Conservation (phyloP, 2,797 vertebrate species). For the Anabacerthia variegaticeps region DNA sequence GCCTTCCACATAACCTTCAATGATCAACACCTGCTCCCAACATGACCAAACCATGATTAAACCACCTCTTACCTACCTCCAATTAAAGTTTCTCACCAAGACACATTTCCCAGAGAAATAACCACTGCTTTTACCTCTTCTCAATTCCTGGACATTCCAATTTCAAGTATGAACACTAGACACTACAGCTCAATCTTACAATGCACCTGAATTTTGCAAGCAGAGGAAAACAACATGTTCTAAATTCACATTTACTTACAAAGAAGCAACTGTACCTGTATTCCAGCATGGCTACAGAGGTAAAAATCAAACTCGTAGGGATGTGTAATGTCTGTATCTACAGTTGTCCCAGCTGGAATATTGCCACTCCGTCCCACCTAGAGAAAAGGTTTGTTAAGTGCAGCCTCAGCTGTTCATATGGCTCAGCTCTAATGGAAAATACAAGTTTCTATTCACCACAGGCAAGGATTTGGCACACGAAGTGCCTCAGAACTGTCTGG, state of each 20-base stretch:
- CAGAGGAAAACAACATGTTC: not conserved
- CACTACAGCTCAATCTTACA: not conserved
- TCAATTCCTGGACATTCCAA: not conserved
- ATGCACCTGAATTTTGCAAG: not conserved
- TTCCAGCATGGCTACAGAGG: constrained; percentile 99
- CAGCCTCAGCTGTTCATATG: not conserved
- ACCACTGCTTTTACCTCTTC: not conserved
- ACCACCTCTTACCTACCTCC: not conserved
- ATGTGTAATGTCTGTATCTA: constrained; percentile 97
- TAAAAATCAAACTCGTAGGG: constrained; percentile 99
- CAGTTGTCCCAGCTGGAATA: constrained; percentile 97
- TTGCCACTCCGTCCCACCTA: constrained; percentile 98
- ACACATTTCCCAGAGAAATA: not conserved
- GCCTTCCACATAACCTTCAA: not conserved
- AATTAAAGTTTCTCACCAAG: not conserved
- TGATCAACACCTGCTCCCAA: not conserved
- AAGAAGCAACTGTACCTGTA: constrained; percentile 84
- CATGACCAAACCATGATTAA: not conserved
- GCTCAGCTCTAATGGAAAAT: not conserved
- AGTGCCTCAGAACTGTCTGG: not conserved
- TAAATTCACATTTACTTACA: not conserved
- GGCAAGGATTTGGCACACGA: not conserved
- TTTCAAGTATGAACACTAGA: not conserved
- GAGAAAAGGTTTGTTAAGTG: constrained; percentile 29
- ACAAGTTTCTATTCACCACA: not conserved